Evolutionary conservation across 2,797 vertebrate species (phyloP).

Genomic region (Sebastes goodei): DNA sequence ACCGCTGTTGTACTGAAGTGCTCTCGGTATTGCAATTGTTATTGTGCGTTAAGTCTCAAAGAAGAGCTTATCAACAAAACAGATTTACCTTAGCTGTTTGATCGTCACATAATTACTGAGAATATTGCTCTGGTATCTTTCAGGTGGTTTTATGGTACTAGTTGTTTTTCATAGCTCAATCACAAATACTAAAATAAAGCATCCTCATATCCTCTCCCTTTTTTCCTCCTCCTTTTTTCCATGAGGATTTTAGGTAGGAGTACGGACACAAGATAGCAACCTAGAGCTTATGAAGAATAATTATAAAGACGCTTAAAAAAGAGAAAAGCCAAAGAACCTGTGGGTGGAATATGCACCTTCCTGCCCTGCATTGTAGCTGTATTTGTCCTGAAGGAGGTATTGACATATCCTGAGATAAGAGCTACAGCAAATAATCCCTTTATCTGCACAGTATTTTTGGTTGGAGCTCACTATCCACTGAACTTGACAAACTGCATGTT

Average conservation of each 20-base stretch:
- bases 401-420: slow-evolving; percentile 54
- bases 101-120: background rate
- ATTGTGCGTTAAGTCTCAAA: background rate
- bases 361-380: slow-evolving; percentile 50
- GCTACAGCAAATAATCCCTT: slow-evolving; percentile 53
- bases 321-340: slow-evolving; percentile 36
- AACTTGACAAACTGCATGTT: slow-evolving; percentile 34
- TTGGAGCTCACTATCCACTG: slow-evolving; percentile 7
- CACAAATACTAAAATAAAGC: slow-evolving; percentile 3
- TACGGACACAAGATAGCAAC: slow-evolving; percentile 23
- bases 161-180: slow-evolving; percentile 2
- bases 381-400: slow-evolving; percentile 55
- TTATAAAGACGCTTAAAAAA: slow-evolving; percentile 51
- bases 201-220: background rate
- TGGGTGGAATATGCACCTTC: slow-evolving; percentile 53
- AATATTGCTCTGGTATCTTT: background rate
- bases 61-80: background rate
- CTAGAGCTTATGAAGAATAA: slow-evolving; percentile 51
- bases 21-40: slow-evolving; percentile 4
- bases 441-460: slow-evolving; percentile 38
- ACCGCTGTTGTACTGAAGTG: slow-evolving; percentile 15
- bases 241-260: slow-evolving; percentile 45
- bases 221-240: background rate
- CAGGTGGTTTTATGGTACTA: background rate
- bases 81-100: background rate